Base-by-base conservation (phyloP, 2,113 vertebrate genomes). In the Clarias macrocephalus region DNA sequence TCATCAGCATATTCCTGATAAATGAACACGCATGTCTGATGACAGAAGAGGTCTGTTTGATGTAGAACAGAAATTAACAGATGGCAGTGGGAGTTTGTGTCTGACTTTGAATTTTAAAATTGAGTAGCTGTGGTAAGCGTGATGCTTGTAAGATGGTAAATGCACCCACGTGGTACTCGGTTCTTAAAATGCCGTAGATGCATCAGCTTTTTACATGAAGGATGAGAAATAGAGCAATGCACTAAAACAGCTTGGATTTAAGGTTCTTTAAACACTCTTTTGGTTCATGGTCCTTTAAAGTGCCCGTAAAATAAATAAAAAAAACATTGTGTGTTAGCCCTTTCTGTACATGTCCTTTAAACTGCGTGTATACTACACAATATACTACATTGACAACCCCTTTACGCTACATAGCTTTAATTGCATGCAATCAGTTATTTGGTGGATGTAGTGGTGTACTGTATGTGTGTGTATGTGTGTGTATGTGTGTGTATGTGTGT, bases 1-100 rank as follows among this genome's bases (percentile, higher is more conserved):
- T 70, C 79, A 83, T 90, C 89, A 86, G 84, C 66, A 83, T 80
- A 80, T 86, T 89, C 30, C 68, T 80, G 75, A 90, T 62, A 84
- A 86, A 86, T 86, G 84, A 80, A 62, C 62, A 70, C 23, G 62
- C 42, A 52, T 65, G n/a, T 57, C 19, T 77, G 72, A 85, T 77
- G 84, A 85, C 73, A 79, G 59, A 48, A 56, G 59, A 23, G 60
- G 56, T 85, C 70, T 85, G 84, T 72, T 80, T 60, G 82, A 59
- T 54, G 62, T 65, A 83, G 59, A 84, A 60, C 48, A 66, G 52
- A 82, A 77, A 83, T 65, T 9, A 82, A 25, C 42, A 65, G 86
- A 60, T 79, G 72, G 62, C 21, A 42, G 42, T 79, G 79, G 79
- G 79, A 82, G 79, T 48, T 30, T 79, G 82, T 37, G 30, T 59